These are phyloP conservation scores for Motacilla alba DNA, from an alignment of 2,113 vertebrate species.

Conservation along the genomic window DNA sequence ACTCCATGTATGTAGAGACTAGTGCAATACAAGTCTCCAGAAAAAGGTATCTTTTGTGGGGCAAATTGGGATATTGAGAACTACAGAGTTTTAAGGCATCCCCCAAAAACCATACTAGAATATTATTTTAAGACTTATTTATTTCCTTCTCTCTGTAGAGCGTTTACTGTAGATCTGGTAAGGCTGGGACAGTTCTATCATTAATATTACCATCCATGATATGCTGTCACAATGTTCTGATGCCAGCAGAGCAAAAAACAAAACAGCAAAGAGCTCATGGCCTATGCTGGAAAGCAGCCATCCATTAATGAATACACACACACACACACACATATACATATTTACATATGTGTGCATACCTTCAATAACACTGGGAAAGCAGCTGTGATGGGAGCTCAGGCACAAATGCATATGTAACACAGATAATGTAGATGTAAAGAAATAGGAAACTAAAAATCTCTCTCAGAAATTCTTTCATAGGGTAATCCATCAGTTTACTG, in stretches of 20 bases:
- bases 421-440: not conserved
- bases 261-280: not conserved
- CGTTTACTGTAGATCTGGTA: not conserved
- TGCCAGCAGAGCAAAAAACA: not conserved
- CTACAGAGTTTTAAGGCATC: not conserved
- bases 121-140: not conserved
- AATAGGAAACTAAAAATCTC: not conserved
- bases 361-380: not conserved
- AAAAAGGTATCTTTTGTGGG: not conserved
- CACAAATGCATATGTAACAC: not conserved
- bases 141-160: not conserved
- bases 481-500: not conserved
- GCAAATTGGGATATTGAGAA: not conserved
- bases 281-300: not conserved
- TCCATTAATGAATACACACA: not conserved
- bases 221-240: not conserved
- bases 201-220: not conserved
- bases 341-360: not conserved
- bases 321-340: fast-evolving
- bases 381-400: not conserved
- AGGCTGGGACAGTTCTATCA: not conserved
- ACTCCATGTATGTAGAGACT: not conserved
- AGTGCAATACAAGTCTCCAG: not conserved
- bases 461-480: not conserved
- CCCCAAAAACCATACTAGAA: not conserved